Base-by-base conservation (phyloP, 2,888 invertebrate genomes). In the Leptopterna dolabrata region DNA sequence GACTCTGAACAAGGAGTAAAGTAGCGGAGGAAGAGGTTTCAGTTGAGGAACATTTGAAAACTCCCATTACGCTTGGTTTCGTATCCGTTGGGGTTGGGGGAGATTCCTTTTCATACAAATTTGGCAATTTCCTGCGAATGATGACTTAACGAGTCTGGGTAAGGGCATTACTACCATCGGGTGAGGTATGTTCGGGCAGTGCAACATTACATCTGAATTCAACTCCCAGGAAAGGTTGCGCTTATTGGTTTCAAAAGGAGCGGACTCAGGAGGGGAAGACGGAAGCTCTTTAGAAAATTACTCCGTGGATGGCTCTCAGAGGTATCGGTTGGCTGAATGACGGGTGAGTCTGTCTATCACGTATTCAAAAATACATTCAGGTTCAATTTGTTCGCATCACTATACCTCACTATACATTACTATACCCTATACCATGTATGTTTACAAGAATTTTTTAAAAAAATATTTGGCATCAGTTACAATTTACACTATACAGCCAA, bases 1-100 rank as follows among this genome's bases (percentile, higher is more conserved):
- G 63, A 43, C 24, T 76, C 27, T 7, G n/a, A 29, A 70, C 70
- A 41, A 36, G 83, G 30, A 29, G 13, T 6, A 24, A 83, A 36
- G 29, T 16, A 36, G 43, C 13, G 36, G 19, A 43, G 71, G 41
- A n/a, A 29, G 41, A 70, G 30, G 71, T 45, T 71, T 73, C 73
- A 70, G 43, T 47, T 27, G 55, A 29, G 16, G n/a, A 83, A 24
- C 85, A 63, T 63, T 45, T 85, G 73, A 85, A 45, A 85, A 85
- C 73, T 47, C 71, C 27, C 76, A 85, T 85, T 85, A 29, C 73
- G 14, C 47, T 24, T 11, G 24, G 41, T 45, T 43, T 43, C 14
- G 43, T 29, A 36, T 36, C 7, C 36, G 36, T 36, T 73, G 14
- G 19, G 71, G 27, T 14, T 16, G 11, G 27, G 7, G 6, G 27